Evolutionary conservation across 2,113 vertebrate genomes (phyloP).

Genomic region (Trematomus loennbergii): DNA sequence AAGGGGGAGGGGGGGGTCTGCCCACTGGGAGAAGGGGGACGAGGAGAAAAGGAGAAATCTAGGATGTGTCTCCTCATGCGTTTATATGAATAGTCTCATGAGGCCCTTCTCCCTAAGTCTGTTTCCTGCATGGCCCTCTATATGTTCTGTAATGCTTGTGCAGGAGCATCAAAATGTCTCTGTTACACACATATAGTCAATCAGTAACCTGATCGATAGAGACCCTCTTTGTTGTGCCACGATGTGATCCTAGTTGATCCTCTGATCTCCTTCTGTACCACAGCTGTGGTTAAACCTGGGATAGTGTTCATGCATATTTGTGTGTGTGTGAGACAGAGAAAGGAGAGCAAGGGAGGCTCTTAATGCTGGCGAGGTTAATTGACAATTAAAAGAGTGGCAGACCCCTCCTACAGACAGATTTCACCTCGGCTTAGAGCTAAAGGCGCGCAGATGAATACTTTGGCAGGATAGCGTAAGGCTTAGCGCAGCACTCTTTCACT

Average conservation of each 20-base stretch:
- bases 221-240: constrained; percentile 72
- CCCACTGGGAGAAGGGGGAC: constrained; percentile 55
- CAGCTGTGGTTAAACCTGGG: constrained; percentile 52
- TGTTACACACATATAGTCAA: neutral
- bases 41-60: constrained; percentile 51
- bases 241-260: constrained; percentile 72
- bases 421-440: constrained; percentile 74
- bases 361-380: constrained; percentile 74
- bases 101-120: constrained; percentile 38
- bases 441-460: constrained; percentile 81
- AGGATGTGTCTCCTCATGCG: constrained; percentile 75
- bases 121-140: constrained; percentile 32
- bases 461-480: constrained; percentile 54
- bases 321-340: constrained; percentile 14
- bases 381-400: constrained; percentile 82
- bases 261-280: constrained; percentile 65
- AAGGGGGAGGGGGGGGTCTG: constrained; percentile 16
- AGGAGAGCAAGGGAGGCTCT: constrained; percentile 41
- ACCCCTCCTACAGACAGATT: constrained; percentile 76
- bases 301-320: neutral
- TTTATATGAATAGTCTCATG: constrained; percentile 67
- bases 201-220: constrained; percentile 67
- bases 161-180: constrained; percentile 27
- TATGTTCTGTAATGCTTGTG: constrained; percentile 23
- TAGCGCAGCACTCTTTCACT: constrained; percentile 29